Conservation (phyloP, 2,113 vertebrate genomes). For the Sphyrna mokarran region DNA sequence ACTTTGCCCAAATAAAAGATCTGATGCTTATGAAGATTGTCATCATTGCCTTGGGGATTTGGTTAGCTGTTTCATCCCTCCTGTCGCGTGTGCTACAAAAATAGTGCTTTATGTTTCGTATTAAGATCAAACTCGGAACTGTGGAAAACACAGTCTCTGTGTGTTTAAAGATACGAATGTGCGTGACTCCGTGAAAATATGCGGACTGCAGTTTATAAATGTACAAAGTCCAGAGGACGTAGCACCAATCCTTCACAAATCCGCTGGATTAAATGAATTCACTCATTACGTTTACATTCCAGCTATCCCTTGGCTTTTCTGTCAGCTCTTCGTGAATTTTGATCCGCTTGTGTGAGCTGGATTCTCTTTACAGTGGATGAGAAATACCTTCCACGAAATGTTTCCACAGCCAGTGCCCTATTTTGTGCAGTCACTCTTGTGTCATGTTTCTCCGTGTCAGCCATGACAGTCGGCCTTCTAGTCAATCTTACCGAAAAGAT, state of each 20-base stretch:
- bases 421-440: neutral
- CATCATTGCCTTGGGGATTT: neutral
- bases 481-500: too few species aligned
- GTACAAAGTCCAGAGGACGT: neutral
- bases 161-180: neutral
- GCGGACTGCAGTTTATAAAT: neutral
- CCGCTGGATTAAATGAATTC: neutral
- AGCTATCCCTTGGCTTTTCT: neutral
- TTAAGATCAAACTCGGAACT: neutral
- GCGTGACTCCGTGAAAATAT: neutral
- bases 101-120: neutral
- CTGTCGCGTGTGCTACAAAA: neutral
- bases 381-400: too few species aligned
- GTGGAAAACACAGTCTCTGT: neutral
- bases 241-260: neutral
- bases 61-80: neutral
- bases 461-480: too few species aligned
- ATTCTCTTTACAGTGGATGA: too few species aligned
- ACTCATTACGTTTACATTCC: neutral
- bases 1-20: neutral
- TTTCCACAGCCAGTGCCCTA: neutral
- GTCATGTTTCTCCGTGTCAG: neutral
- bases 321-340: too few species aligned
- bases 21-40: neutral
- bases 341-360: too few species aligned